These are phyloP conservation scores for Scrobipalpa costella DNA, from an alignment of 2,888 invertebrate species.

Conservation along the genomic window DNA sequence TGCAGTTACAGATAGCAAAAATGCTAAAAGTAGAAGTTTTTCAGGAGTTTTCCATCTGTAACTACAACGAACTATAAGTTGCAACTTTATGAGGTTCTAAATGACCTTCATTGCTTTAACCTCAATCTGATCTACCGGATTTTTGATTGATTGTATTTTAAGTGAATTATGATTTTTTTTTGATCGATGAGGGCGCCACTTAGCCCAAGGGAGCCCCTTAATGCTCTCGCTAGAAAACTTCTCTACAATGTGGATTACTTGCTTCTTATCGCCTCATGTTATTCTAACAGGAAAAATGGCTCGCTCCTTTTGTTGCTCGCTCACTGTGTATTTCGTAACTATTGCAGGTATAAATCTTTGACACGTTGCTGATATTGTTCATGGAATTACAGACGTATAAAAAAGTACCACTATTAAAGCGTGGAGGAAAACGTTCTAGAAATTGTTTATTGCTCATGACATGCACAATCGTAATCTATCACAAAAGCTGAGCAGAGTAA, in stretches of 20 bases:
- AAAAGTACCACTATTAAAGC: background rate
- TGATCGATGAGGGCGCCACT: too few species aligned
- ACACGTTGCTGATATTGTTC: background rate
- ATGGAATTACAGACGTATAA: background rate
- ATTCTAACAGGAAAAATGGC: slow-evolving; percentile 28
- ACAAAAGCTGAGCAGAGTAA: background rate
- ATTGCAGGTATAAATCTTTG: slow-evolving; percentile 9
- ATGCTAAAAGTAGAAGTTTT: too few species aligned
- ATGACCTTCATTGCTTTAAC: too few species aligned
- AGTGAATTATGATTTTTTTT: too few species aligned
- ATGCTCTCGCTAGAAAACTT: slow-evolving; percentile 24
- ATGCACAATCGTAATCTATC: background rate
- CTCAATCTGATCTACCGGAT: too few species aligned
- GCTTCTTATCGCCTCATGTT: slow-evolving; percentile 16
- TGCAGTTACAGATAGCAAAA: too few species aligned
- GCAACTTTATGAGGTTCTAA: too few species aligned
- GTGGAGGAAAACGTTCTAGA: background rate
- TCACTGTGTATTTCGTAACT: slow-evolving; percentile 1
- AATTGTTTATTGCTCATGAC: background rate
- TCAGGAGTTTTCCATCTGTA: too few species aligned
- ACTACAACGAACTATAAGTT: too few species aligned
- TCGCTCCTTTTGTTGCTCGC: background rate
- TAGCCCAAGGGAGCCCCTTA: too few species aligned
- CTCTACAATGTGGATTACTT: slow-evolving; percentile 25
- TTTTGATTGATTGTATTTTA: too few species aligned